Percentiles rank a stretch among this genome's conserved stretches.
Conservation (phyloP, 2,888 invertebrate species). For the Hirtodrosophila confusa region DNA sequence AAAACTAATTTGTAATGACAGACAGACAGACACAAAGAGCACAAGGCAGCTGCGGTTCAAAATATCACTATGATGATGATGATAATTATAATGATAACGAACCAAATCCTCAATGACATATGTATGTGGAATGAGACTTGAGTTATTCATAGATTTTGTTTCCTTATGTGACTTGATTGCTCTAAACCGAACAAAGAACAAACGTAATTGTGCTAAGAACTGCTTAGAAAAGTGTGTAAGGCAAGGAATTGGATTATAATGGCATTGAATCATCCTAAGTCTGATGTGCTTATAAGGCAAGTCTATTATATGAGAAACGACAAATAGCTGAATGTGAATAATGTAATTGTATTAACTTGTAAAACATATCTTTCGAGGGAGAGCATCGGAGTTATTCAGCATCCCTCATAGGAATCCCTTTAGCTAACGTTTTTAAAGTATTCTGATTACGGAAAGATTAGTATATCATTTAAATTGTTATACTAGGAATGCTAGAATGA, state of each 20-base stretch:
- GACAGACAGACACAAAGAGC: conserved; percentile 50
- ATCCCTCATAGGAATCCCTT: too few relatives aligned
- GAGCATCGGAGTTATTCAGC: too few relatives aligned
- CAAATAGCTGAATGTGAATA: too few relatives aligned
- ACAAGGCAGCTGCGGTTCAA: conserved; percentile 50
- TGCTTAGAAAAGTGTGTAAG: conserved; percentile 1
- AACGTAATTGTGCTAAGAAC: conserved; percentile 8
- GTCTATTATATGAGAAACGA: too few relatives aligned
- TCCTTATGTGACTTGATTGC: conserved; percentile 25
- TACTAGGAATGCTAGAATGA: too few relatives aligned
- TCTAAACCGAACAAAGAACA: conserved; percentile 22
- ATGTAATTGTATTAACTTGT: too few relatives aligned
- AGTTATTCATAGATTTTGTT: conserved; percentile 41
- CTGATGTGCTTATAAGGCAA: too few relatives aligned
- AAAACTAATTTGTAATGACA: conserved; percentile 72
- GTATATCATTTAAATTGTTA: too few relatives aligned
- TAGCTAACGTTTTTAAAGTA: too few relatives aligned
- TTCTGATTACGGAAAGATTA: too few relatives aligned
- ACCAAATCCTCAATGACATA: conserved; percentile 35
- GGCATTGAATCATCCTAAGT: conserved; percentile 17
- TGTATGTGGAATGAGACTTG: conserved; percentile 3
- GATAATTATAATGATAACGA: conserved; percentile 29
- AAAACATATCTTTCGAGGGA: too few relatives aligned
- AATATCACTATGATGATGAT: conserved; percentile 22
- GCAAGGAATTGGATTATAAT: neutral